Conservation (phyloP, 1,140 invertebrate species). For the Samia ricini region DNA sequence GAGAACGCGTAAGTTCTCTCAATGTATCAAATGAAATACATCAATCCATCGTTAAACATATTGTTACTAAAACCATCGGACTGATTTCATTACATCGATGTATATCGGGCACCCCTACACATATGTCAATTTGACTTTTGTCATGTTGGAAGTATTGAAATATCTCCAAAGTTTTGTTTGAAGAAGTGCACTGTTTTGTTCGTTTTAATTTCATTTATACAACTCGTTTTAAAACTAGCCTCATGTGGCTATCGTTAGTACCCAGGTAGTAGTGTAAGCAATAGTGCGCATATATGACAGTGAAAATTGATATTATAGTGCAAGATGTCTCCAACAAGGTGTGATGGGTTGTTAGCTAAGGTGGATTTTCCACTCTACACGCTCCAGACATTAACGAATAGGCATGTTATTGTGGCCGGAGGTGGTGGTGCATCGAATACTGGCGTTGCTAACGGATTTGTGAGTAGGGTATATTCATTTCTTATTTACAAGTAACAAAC, state of each 20-base stretch:
- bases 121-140: slow-evolving; percentile 59
- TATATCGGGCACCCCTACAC: neutral
- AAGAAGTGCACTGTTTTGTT: slow-evolving; percentile 38
- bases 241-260: slow-evolving; percentile 40
- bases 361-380: slow-evolving; percentile 97
- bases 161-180: slow-evolving; percentile 48
- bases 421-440: slow-evolving; percentile 97
- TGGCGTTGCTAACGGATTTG: slow-evolving; percentile 97
- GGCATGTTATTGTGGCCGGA: slow-evolving; percentile 96
- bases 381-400: slow-evolving; percentile 91
- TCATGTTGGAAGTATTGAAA: slow-evolving; percentile 72
- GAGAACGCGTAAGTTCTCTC: too few species aligned
- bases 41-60: too few species aligned
- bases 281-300: slow-evolving; percentile 22
- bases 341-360: slow-evolving; percentile 85
- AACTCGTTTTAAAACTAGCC: slow-evolving; percentile 43
- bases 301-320: slow-evolving; percentile 52
- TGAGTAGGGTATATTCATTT: slow-evolving; percentile 76
- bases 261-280: slow-evolving; percentile 37
- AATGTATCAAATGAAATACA: too few species aligned
- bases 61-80: too few species aligned
- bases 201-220: slow-evolving; percentile 29
- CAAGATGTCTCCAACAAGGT: slow-evolving; percentile 68
- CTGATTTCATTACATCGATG: neutral
- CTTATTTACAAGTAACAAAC: neutral